Conservation (phyloP, 1,140 invertebrate species). For the Marisa cornuarietis region DNA sequence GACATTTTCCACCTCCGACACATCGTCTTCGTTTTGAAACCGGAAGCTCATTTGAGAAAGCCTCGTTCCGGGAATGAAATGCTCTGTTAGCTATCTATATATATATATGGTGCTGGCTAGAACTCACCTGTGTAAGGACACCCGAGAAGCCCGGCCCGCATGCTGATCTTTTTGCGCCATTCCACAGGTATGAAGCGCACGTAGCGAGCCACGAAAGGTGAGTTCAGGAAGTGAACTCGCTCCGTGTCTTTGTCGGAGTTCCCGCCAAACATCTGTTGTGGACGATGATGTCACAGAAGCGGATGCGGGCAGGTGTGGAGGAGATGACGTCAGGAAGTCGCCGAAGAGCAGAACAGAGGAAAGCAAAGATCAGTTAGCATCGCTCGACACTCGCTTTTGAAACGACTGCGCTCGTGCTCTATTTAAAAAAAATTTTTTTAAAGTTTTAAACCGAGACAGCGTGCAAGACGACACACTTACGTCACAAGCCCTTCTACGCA, state of each 20-base stretch:
- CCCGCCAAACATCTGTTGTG: constrained; percentile 69
- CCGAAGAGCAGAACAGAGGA: neutral
- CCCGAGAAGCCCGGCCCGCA: constrained; percentile 70
- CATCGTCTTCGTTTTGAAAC: too few species aligned
- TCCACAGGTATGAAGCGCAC: constrained; percentile 70
- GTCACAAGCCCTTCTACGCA: constrained; percentile 21
- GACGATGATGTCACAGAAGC: neutral
- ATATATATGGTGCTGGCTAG: too few species aligned
- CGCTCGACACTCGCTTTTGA: neutral
- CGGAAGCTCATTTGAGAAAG: too few species aligned
- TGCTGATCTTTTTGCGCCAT: constrained; percentile 69
- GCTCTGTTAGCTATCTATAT: neutral
- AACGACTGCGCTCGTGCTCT: neutral
- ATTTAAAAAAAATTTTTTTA: too few species aligned
- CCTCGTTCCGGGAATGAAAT: too few species aligned
- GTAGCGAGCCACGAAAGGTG: constrained; percentile 69
- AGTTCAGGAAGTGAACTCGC: constrained; percentile 70
- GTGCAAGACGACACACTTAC: constrained; percentile 13
- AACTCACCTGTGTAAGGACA: constrained; percentile 68
- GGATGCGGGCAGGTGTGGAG: too few species aligned
- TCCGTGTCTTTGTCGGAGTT: constrained; percentile 71
- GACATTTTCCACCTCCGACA: too few species aligned
- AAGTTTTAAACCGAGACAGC: neutral
- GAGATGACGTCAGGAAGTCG: neutral
- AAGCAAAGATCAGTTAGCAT: neutral